Evolutionary conservation across 1,140 invertebrate genomes (phyloP).

Genomic region (Charaxes varanes): DNA sequence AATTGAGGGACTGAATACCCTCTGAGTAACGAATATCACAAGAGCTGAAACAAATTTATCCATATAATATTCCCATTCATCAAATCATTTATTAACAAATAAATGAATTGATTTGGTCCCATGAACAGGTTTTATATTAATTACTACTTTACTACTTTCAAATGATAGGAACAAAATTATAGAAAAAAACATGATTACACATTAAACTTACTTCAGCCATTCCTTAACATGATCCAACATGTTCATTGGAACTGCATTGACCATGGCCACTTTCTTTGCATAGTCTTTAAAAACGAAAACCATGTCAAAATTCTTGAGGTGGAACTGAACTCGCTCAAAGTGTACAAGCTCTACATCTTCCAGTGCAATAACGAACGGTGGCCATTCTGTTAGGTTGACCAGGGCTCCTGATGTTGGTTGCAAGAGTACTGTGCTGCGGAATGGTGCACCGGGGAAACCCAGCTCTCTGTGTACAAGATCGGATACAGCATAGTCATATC

Average conservation of each 20-base stretch:
- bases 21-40: constrained; percentile 98
- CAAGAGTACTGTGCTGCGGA: constrained; percentile 94
- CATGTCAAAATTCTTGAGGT: constrained; percentile 99
- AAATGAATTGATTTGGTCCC: too few relatives aligned
- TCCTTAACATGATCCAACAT: constrained; percentile 99
- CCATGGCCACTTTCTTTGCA: constrained; percentile 93
- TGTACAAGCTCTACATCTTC: constrained; percentile 99
- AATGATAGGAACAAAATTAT: too few relatives aligned
- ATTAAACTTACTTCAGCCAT: constrained; percentile 91
- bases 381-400: constrained; percentile 99
- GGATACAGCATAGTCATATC: too few relatives aligned
- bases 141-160: too few relatives aligned
- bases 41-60: constrained; percentile 77
- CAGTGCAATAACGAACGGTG: constrained; percentile 97
- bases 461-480: too few relatives aligned
- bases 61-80: neutral
- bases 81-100: too few relatives aligned
- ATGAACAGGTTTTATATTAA: too few relatives aligned
- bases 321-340: constrained; percentile 99
- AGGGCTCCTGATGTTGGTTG: constrained; percentile 98
- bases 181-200: too few relatives aligned
- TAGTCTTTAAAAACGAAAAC: constrained; percentile 99
- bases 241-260: constrained; percentile 98
- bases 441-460: constrained; percentile 98
- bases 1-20: constrained; percentile 98